These are phyloP conservation scores for Wasmannia auropunctata DNA, from an alignment of 1,140 invertebrate species.

Conservation along the genomic window DNA sequence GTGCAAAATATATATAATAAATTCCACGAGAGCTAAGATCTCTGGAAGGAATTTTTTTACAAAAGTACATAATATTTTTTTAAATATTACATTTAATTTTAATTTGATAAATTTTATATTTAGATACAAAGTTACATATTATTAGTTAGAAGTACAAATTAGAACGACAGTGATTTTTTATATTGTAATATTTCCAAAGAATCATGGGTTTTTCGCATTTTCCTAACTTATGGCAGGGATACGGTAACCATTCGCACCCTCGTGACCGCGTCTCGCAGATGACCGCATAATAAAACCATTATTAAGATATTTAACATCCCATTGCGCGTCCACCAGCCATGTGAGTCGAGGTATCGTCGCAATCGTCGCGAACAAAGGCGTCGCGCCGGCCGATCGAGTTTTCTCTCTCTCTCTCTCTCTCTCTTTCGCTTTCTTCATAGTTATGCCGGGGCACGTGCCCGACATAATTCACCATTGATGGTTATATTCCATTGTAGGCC, in stretches of 20 bases:
- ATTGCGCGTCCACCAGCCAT: slow-evolving; percentile 32
- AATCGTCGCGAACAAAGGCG: slow-evolving; percentile 71
- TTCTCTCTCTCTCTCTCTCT: slow-evolving; percentile 37
- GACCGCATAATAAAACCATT: slow-evolving; percentile 78
- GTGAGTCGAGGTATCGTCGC: slow-evolving; percentile 37
- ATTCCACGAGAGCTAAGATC: not conserved
- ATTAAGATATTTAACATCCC: slow-evolving; percentile 74
- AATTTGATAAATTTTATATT: not conserved
- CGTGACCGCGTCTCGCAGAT: slow-evolving; percentile 36
- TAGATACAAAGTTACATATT: not conserved
- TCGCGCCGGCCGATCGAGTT: slow-evolving; percentile 68
- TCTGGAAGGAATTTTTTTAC: not conserved
- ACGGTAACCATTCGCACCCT: not conserved
- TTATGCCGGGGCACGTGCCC: slow-evolving; percentile 77
- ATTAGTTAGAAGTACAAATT: not conserved
- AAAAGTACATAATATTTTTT: not conserved
- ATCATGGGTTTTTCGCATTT: not conserved
- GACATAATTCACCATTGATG: slow-evolving; percentile 82
- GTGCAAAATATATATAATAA: not conserved
- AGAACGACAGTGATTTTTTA: not conserved
- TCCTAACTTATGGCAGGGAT: not conserved
- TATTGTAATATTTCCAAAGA: not conserved
- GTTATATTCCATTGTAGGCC: slow-evolving; percentile 80
- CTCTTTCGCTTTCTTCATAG: slow-evolving; percentile 72
- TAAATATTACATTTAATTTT: not conserved